A percentile compares a stretch with the other conserved stretches of the same genome.
Evolutionary conservation across 2,797 vertebrate species (phyloP).

Genomic region (Coregonus suidteri): DNA sequence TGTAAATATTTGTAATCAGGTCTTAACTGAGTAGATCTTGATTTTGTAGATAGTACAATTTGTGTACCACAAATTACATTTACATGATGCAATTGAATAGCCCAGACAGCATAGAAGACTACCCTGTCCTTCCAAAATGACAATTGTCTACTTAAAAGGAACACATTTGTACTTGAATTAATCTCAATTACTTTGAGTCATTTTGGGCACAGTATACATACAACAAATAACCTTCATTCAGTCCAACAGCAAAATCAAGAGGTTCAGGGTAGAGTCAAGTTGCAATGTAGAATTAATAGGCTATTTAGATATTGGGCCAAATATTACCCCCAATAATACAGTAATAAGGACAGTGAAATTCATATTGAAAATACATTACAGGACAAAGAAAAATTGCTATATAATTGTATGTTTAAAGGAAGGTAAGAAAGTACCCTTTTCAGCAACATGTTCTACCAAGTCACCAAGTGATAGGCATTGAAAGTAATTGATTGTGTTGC

Average conservation of each 20-base stretch:
- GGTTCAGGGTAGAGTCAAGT: constrained; percentile 5
- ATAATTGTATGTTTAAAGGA: no score
- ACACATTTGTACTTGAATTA: constrained; percentile 53
- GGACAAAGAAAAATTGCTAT: no score
- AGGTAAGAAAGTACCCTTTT: no score
- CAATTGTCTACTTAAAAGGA: constrained; percentile 39
- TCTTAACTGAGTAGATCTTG: constrained; percentile 53
- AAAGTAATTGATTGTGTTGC: no score
- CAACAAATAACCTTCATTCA: constrained; percentile 35
- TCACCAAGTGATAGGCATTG: no score
- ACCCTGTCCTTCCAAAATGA: constrained; percentile 54
- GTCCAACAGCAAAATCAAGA: constrained; percentile 34
- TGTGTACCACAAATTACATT: constrained; percentile 63
- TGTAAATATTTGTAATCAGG: constrained; percentile 64
- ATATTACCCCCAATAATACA: no score
- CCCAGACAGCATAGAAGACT: constrained; percentile 57
- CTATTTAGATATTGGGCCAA: no score
- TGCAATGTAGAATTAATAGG: background rate
- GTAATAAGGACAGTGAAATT: no score
- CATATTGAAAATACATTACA: no score
- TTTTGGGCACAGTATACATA: constrained; percentile 40
- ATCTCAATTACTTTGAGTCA: constrained; percentile 51
- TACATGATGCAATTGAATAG: constrained; percentile 47
- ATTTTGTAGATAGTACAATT: constrained; percentile 61
- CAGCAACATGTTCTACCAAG: no score